Evolutionary conservation across 2,888 invertebrate genomes (phyloP).

Genomic region (Thymelicus sylvestris): DNA sequence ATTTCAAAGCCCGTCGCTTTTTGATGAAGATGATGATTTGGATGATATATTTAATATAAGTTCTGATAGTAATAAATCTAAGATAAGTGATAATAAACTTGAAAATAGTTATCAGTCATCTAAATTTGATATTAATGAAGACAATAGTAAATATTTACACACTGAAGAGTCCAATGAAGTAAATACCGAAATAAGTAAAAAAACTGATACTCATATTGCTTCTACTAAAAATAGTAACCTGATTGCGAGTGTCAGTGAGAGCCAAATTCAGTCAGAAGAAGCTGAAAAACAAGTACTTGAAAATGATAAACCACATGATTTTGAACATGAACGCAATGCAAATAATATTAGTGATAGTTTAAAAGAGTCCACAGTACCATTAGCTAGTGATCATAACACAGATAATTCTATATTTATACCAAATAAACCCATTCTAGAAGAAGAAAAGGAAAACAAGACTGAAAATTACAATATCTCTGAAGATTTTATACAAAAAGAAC

Average conservation of each 20-base stretch:
- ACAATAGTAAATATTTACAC: neutral
- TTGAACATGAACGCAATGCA: neutral
- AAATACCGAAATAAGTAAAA: neutral
- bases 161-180: neutral
- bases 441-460: neutral
- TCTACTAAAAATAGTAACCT: neutral
- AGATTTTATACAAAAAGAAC: neutral
- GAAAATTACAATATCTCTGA: constrained; percentile 8
- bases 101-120: neutral
- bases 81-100: neutral
- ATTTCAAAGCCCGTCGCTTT: constrained; percentile 51
- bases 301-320: neutral
- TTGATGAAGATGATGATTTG: constrained; percentile 62
- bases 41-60: constrained; percentile 48
- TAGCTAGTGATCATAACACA: neutral
- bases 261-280: neutral
- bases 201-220: neutral
- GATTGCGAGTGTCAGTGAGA: too few species aligned
- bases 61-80: constrained; percentile 5
- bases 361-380: neutral
- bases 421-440: neutral
- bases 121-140: neutral
- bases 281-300: neutral
- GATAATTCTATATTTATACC: neutral
- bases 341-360: neutral